Evolutionary conservation across 2,888 invertebrate species (phyloP), one percentile per base, ranked within the genome.

Genomic region (Drosophila falleni): DNA sequence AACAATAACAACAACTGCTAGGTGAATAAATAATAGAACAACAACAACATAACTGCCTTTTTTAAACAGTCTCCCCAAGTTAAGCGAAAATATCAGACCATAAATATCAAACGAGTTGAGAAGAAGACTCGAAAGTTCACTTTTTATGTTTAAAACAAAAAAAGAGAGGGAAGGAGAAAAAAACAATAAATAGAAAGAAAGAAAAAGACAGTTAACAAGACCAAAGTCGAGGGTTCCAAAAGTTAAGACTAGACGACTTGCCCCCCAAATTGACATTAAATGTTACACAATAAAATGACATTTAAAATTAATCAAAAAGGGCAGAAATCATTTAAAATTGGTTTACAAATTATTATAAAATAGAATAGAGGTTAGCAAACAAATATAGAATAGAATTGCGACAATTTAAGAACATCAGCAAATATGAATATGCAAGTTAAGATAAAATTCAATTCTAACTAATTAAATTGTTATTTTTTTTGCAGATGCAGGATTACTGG

Each of bases 401-500:
- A 1, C 31, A 9, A 31, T 4, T 4, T 1, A 10, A 33, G 3
- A 29, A 29, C 4, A 33, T 33, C 33, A 33, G 26, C 5, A 26
- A 33, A 10, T 33, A 33, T 2, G 10, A 3, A 33, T 4, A 33
- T 10, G 11, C 13, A 2, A 33, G 23, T 44, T 44, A 5, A 13
- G 1, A 16, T 29, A 0, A 16, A 41, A 9, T 44, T 13, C 1
- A 54, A 16, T 4, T 1, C 9, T 13, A 49, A 23, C 19, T 47
- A 42, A 54, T 35, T 0, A 19, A 50, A 16, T 50, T 50, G 1
- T 26, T n/a, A 1, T 1, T 1, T 6, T 1, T 2, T 15, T 78
- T 81, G 2, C 66, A 93, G 93, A 93, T 93, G 92, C 92, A 92
- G 87, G 91, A 92, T 74, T 91, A 95, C 92, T 97, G 96, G 96